These are phyloP conservation scores for Cyphomyrmex costatus DNA, from an alignment of 1,140 invertebrate species.

Conservation along the genomic window DNA sequence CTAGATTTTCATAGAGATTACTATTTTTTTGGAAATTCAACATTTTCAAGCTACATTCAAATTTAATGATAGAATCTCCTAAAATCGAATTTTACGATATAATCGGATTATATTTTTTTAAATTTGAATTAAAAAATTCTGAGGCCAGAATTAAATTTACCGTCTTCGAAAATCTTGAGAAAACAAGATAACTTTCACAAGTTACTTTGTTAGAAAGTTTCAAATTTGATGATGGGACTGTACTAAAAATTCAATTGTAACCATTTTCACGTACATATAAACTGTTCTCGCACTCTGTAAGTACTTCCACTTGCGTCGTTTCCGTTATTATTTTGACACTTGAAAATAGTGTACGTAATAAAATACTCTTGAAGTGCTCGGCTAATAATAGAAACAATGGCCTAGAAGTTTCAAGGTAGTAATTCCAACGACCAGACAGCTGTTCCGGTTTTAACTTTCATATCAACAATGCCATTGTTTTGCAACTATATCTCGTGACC, in stretches of 20 bases:
- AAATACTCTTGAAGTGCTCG: background rate
- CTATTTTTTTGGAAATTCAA: too few species aligned
- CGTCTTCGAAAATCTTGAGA: too few species aligned
- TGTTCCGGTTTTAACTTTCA: background rate
- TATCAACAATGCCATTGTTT: constrained; percentile 7
- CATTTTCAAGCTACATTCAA: too few species aligned
- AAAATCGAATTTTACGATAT: too few species aligned
- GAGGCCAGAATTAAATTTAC: too few species aligned
- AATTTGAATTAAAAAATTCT: too few species aligned
- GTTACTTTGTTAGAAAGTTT: too few species aligned
- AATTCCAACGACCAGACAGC: background rate
- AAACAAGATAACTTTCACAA: too few species aligned
- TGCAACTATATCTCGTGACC: constrained; percentile 22
- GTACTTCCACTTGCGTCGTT: background rate
- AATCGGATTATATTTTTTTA: too few species aligned
- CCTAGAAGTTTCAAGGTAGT: background rate
- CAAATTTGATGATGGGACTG: too few species aligned
- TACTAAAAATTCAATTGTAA: background rate
- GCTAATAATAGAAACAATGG: constrained; percentile 30
- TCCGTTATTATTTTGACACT: background rate
- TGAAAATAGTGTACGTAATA: background rate
- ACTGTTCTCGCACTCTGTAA: background rate
- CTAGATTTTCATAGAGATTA: too few species aligned
- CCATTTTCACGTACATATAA: background rate
- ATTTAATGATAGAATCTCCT: too few species aligned